A percentile compares a stretch with the other conserved stretches of the same genome.
Evolutionary conservation across 1,140 invertebrate genomes (phyloP).

Genomic region (Drosophila neocordata): DNA sequence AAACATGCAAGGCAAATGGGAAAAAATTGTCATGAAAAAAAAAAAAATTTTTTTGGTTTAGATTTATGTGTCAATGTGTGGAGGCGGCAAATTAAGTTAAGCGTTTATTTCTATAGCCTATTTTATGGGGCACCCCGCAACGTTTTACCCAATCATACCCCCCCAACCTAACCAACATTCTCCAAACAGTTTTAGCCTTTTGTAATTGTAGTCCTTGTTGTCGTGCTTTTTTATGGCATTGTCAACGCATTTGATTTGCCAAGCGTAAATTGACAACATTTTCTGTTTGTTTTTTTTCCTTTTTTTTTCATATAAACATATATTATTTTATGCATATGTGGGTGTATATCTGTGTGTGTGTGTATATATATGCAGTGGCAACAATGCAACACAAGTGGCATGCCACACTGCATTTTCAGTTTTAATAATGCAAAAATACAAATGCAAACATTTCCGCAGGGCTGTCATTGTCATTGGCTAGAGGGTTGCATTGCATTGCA

Average conservation of each 20-base stretch:
- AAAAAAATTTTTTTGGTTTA: constrained; percentile 64
- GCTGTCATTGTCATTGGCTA: constrained; percentile 24
- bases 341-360: neutral
- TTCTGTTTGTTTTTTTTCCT: constrained; percentile 27
- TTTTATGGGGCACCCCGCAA: constrained; percentile 66
- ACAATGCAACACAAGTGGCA: constrained; percentile 44
- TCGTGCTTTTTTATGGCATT: constrained; percentile 53
- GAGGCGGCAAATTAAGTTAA: constrained; percentile 71
- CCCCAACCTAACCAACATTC: neutral
- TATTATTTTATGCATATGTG: constrained; percentile 59
- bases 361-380: constrained; percentile 6
- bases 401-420: constrained; percentile 70
- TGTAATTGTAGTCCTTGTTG: constrained; percentile 30
- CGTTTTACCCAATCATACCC: too few relatives aligned
- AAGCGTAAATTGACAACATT: constrained; percentile 60
- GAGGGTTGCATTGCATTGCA: constrained; percentile 36
- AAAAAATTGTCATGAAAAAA: constrained; percentile 35
- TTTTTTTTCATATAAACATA: too few relatives aligned
- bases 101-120: constrained; percentile 74
- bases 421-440: constrained; percentile 81
- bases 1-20: constrained; percentile 66
- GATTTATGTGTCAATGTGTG: constrained; percentile 75
- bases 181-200: constrained; percentile 23
- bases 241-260: constrained; percentile 49
- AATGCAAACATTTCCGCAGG: constrained; percentile 78